phyloP scores from a whole-genome alignment of 2,797 vertebrate species.

The Sternarchorhynchus goeldii region DNA sequence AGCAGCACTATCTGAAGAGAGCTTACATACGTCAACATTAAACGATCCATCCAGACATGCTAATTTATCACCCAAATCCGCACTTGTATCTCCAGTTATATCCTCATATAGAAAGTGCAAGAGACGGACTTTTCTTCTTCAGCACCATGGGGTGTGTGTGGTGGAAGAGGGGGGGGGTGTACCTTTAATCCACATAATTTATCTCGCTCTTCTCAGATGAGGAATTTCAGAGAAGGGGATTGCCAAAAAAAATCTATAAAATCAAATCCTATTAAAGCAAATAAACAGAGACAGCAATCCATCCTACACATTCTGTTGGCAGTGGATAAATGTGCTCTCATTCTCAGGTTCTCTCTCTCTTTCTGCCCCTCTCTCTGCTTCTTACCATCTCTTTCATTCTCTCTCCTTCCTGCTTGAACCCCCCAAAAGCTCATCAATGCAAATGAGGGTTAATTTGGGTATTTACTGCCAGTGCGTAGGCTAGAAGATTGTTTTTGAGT shows the following conservation, averaged over 20 bases:
- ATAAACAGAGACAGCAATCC: conserved; percentile 76
- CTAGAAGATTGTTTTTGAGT: not conserved
- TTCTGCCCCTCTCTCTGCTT: conserved; percentile 61
- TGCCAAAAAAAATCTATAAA: conserved; percentile 76
- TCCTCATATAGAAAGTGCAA: conserved; percentile 46
- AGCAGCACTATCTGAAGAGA: not conserved
- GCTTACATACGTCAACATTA: not conserved
- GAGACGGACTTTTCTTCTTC: conserved; percentile 51
- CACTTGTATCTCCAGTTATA: not conserved
- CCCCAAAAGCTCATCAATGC: too few species aligned
- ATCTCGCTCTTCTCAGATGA: conserved; percentile 68
- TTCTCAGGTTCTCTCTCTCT: conserved; percentile 56
- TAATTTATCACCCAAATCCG: not conserved
- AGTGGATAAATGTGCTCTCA: conserved; percentile 59
- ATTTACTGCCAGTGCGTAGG: too few species aligned
- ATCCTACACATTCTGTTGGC: conserved; percentile 66
- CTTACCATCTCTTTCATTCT: conserved; percentile 44
- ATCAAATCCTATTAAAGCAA: conserved; percentile 79
- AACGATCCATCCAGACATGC: not conserved
- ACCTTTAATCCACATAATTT: conserved; percentile 70
- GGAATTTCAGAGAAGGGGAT: conserved; percentile 66
- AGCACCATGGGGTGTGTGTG: not conserved
- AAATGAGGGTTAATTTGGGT: too few species aligned
- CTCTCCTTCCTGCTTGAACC: not conserved
- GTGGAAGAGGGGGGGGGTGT: conserved; percentile 48